phyloP scores from a whole-genome alignment of 2,113 vertebrate genomes.

The Ptychochromis oligacanthus region DNA sequence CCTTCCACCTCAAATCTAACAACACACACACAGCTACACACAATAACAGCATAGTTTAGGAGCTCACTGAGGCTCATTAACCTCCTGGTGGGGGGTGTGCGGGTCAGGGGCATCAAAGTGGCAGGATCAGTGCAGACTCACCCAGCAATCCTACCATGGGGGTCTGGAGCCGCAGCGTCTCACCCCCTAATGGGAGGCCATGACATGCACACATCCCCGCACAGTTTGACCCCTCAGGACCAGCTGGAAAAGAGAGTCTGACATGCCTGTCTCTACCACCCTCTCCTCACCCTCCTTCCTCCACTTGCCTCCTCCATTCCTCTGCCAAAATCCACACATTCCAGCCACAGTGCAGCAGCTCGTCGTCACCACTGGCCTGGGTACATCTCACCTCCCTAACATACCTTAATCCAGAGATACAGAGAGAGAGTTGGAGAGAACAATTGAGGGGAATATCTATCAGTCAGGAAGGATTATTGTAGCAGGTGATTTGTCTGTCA shows the following conservation, averaged over 20 bases:
- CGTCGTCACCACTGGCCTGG: slow-evolving; percentile 30
- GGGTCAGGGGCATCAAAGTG: slow-evolving; percentile 79
- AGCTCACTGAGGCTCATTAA: slow-evolving; percentile 77
- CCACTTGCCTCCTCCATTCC: slow-evolving; percentile 22
- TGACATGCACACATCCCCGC: slow-evolving; percentile 71
- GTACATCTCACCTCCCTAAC: slow-evolving; percentile 33
- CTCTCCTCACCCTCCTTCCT: slow-evolving; percentile 1
- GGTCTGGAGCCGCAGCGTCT: slow-evolving; percentile 81
- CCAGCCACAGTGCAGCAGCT: slow-evolving; percentile 46
- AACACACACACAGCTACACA: slow-evolving; percentile 18
- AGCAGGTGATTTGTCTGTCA: neutral
- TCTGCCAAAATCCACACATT: slow-evolving; percentile 62
- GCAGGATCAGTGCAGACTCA: slow-evolving; percentile 74
- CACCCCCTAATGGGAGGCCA: slow-evolving; percentile 81
- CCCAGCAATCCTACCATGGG: slow-evolving; percentile 75
- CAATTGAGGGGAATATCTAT: neutral
- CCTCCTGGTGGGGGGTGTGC: slow-evolving; percentile 62
- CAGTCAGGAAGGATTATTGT: neutral
- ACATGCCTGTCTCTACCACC: slow-evolving; percentile 47
- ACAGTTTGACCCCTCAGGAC: slow-evolving; percentile 69
- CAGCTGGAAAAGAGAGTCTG: slow-evolving; percentile 75
- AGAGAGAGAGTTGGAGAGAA: neutral
- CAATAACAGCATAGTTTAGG: slow-evolving; percentile 50
- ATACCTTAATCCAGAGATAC: neutral
- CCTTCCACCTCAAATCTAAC: slow-evolving; percentile 25